Evolutionary conservation across 2,113 vertebrate genomes (phyloP), one percentile per base, ranked within the genome.

Genomic region (Mus pahari): DNA sequence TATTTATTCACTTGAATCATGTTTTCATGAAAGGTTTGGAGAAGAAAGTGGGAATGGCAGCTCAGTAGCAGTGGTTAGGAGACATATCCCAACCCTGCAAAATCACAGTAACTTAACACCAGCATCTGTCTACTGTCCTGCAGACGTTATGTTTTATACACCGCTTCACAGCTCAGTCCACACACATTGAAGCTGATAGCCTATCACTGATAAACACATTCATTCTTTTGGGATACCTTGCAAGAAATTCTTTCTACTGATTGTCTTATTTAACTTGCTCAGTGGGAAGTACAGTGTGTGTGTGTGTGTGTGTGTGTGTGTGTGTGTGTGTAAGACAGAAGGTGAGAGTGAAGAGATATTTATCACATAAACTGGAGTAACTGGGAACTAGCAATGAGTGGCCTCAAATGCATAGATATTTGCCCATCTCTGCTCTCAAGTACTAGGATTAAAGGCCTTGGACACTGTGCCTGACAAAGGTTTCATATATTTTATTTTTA

Each of bases 101-200:
- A 75, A 19, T 22, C 87, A 71, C 3, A 36, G 8, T 5, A 48
- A 87, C 77, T 91, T 75, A 86, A 87, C 68, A 91, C 55, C 45
- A 60, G 74, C 66, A 71, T 94, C 58, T 70, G 4, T 19, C 53
- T 71, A 36, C 50, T 78, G 13, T 36, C 39, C 78, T 91, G 58
- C 93, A 94, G n/a, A 86, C 79, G 14, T 53, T 77, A 2, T 97
- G 83, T 97, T 98, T 98, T 91, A 95, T 95, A 83, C 71, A 94
- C 89, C 89, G 96, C 55, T 36, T 87, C 71, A 95, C 73, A 92
- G 86, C 71, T 97, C 81, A 87, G 95, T 95, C n/a, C 26, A 93
- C 55, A 86, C 28, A 88, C 88, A 86, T 94, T 94, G 53, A 3
- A 97, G 42, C 94, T 95, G 95, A 66, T 84, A 91, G 19, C 89